Evolutionary conservation across 2,113 vertebrate genomes (phyloP).

Genomic region (Labeo catla): DNA sequence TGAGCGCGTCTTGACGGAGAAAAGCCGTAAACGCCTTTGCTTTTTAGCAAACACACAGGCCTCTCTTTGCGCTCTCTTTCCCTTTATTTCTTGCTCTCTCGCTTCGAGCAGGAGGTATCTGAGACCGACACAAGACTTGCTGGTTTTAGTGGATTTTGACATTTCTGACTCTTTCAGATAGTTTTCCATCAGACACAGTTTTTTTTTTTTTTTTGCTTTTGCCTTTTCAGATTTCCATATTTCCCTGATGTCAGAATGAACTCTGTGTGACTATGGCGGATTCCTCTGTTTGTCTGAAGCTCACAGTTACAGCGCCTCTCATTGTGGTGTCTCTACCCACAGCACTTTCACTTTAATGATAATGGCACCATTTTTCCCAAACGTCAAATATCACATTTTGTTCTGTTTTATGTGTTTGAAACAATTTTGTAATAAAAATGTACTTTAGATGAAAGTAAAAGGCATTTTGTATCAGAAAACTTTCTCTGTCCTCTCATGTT

Average conservation of each 20-base stretch:
- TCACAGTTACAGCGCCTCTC: conserved; percentile 47
- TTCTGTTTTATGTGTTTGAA: conserved; percentile 55
- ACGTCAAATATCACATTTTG: conserved; percentile 50
- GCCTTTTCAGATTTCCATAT: conserved; percentile 58
- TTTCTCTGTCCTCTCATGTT: conserved; percentile 23
- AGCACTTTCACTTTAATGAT: conserved; percentile 56
- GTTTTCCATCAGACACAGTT: conserved; percentile 57
- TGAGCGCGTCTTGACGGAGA: conserved; percentile 60
- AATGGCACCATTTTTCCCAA: conserved; percentile 56
- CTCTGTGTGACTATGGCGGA: conserved; percentile 44
- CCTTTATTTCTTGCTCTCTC: conserved; percentile 49
- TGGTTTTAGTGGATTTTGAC: conserved; percentile 74
- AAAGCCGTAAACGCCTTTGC: conserved; percentile 68
- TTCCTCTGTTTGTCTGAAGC: conserved; percentile 54
- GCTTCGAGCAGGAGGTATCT: conserved; percentile 67
- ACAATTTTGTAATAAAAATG: conserved; percentile 55
- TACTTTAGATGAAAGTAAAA: conserved; percentile 27
- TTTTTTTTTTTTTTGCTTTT: conserved; percentile 7
- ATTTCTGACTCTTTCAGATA: conserved; percentile 69
- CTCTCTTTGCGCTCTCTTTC: conserved; percentile 41
- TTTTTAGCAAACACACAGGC: conserved; percentile 65
- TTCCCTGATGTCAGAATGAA: conserved; percentile 64
- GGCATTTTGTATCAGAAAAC: conserved; percentile 12
- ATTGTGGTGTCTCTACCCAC: conserved; percentile 42
- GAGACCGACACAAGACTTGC: conserved; percentile 69